Base-by-base conservation (phyloP, 2,113 vertebrate species). In the Megaceryle torquata region DNA sequence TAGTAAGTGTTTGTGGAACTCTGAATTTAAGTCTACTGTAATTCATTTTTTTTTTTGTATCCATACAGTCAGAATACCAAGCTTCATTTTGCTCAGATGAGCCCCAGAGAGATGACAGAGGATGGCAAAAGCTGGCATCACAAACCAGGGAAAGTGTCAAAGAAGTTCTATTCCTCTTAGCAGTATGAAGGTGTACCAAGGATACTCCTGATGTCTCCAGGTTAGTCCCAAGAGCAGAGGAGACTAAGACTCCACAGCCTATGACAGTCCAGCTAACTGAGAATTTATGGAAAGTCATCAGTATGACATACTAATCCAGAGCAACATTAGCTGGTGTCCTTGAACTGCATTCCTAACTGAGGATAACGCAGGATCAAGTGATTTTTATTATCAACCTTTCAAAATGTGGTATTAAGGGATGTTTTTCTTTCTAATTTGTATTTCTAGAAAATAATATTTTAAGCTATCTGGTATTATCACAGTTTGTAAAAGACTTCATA, bases 121-220 rank as follows among this genome's bases (percentile, higher is more conserved):
- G 50, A 53, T 57, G 41, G 35, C 60, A 74, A 29, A 37, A 57
- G 60, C 61, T 75, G 56, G 29, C 51, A 59, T 64, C 1, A 2
- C n/a, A 64, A 24, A 59, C 44, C 60, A 11, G 68, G 39, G 43
- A 29, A 83, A 41, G 33, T 14, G 28, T 35, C 37, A 13, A 29
- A 87, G 20, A 53, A 15, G 17, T 64, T 65, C 28, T 77, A 1
- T 57, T 51, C 50, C 21, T 56, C 19, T 61, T 57, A 9, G 2
- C 2, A 4, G 9, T 51, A 24, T 11, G 7, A 5, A 24, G 15
- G 31, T 0, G 0, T 74, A 21, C 22, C 20, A 61, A 37, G n/a
- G 21, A 24, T 37, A 39, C 33, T 78, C 72, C 22, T 71, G 6
- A 11, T 51, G 7, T 61, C 13, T 68, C 31, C 64, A 74, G 17